Evolutionary conservation across 2,888 invertebrate species (phyloP), one percentile per base, ranked within the genome.

Genomic region (Neocrepidodera transversa): DNA sequence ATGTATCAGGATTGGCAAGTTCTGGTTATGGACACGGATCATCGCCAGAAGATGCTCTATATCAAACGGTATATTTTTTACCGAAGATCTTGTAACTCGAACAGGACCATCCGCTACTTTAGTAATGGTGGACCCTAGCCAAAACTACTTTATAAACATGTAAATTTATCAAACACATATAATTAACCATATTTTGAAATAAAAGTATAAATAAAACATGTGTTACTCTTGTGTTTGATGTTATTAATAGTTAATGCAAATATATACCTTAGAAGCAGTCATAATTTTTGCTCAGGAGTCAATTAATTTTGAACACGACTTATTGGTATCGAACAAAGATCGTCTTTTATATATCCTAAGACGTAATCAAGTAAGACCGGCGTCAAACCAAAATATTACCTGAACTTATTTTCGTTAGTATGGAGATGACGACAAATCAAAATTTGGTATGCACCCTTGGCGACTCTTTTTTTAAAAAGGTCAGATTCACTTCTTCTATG

Each of bases 221-320:
- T 40, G 17, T 23, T 43, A 14, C 36, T 52, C 45, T 47, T n/a
- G 36, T 51, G 51, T 52, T 58, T 51, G 51, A 28, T 36, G 51
- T 58, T 47, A 18, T 53, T 53, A 58, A 26, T 53, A 30, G 1
- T 17, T 36, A 30, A 48, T 53, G 40, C 30, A 48, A 40, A 57
- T 35, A 48, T 51, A 40, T 11, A 68, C 43, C 42, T 47, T 36
- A 65, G 48, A 73, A 72, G 40, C 72, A 69, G 62, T 69, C 58
- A 47, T 61, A 66, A 55, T 47, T 74, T 50, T 54, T 65, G 63
- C 57, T 65, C 61, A 54, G 65, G 61, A 42, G 61, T 47, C 48
- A 63, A 51, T 56, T 63, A 61, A 35, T 63, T 63, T 56, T 49
- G 10, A 48, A 51, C 43, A 40, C 63, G 43, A 56, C 63, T 65